A percentile compares a stretch with the other conserved stretches of the same genome.
Evolutionary conservation across 2,113 vertebrate genomes (phyloP).

Genomic region (Narcine bancroftii): DNA sequence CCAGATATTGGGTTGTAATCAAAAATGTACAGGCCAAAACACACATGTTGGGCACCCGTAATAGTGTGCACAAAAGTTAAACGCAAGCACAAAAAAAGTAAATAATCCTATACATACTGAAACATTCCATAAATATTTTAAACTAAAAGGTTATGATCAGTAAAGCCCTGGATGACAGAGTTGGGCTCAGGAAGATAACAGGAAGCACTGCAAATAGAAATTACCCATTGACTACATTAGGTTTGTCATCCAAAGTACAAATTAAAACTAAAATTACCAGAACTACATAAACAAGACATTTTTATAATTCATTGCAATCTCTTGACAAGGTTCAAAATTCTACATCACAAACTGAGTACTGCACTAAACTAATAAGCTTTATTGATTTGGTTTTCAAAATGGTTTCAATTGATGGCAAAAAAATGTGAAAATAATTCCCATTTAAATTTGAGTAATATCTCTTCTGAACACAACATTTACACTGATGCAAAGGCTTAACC

Average conservation of each 20-base stretch:
- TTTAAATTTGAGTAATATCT: not conserved
- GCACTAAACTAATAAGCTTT: not conserved
- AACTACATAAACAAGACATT: not conserved
- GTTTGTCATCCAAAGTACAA: not conserved
- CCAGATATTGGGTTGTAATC: not conserved
- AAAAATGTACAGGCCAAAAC: not conserved
- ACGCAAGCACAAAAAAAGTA: not conserved
- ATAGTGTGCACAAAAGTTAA: not conserved
- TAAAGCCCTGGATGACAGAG: not conserved
- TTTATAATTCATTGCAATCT: not conserved
- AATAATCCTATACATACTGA: not conserved
- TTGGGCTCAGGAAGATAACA: conserved; percentile 27
- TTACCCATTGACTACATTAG: conserved; percentile 9
- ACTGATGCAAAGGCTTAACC: not conserved
- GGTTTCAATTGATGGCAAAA: not conserved
- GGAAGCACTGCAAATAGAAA: conserved; percentile 37
- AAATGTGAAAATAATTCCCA: not conserved
- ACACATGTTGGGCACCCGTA: not conserved
- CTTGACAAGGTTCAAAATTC: too few relatives aligned
- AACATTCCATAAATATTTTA: conserved; percentile 2
- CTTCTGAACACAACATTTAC: not conserved
- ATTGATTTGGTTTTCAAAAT: not conserved
- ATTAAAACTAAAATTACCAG: not conserved
- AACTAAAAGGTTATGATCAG: not conserved
- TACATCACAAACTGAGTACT: not conserved